Base-by-base conservation (phyloP, 2,113 vertebrate genomes). In the Gorsachius goisagi region DNA sequence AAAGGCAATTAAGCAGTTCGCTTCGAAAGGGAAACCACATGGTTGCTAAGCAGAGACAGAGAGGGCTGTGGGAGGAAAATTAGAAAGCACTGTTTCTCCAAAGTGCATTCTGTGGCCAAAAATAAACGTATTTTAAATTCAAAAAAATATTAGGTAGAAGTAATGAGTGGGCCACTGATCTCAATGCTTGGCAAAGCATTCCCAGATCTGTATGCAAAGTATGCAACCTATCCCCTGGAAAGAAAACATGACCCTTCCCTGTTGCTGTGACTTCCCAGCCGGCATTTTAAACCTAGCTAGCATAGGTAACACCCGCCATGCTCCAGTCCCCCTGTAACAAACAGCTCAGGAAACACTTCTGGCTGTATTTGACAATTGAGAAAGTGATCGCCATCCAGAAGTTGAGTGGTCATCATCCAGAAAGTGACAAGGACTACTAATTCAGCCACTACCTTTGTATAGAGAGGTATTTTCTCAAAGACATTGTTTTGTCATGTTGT, bases 11-110 rank as follows among this genome's bases (percentile, higher is more conserved):
- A 93, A 84, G 78, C 30, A 86, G 28, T 72, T 69, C 15, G 24
- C 60, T 97, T 92, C 0, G 0, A 90, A 84, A 33, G 63, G 32
- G 27, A 95, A 93, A 89, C 52, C 90, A 22, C 68, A 67, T 50
- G 84, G 45, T 2, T 97, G 30, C 55, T 93, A 47, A 97, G 84
- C 72, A 96, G 69, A 91, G 68, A 72, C 47, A 94, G 53, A 73
- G 32, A 87, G 73, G 41, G 64, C 41, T 68, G 63, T 55, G 55
- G 91, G 69, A 93, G 26, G 30, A 67, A 96, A 95, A 97, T 84
- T 85, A 91, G 88, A 95, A 91, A 95, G 94, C 30, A 72, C 2
- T 26, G 21, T 16, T 85, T 79, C 63, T 68, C 74, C 35, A 5
- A 96, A 95, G 33, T 45, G 28, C 37, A 76, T 56, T 89, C 69